Evolutionary conservation across 2,888 invertebrate species (phyloP).

Genomic region (Melipona bicolor): DNA sequence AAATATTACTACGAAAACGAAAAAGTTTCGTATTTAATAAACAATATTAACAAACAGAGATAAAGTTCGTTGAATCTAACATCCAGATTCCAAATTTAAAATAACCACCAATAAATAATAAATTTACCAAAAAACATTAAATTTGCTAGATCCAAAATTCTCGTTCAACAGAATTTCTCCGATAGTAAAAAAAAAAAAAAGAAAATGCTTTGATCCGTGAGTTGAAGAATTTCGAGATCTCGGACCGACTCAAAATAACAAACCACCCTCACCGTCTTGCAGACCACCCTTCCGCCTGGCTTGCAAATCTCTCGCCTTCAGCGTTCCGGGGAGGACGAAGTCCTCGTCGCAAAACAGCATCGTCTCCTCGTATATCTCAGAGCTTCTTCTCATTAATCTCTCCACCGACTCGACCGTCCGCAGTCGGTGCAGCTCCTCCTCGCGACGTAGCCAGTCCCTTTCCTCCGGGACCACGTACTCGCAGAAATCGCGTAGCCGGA

Average conservation of each 20-base stretch:
- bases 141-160: too few relatives aligned
- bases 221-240: too few relatives aligned
- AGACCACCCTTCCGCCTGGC: background rate
- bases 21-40: too few relatives aligned
- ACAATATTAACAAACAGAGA: too few relatives aligned
- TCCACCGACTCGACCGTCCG: constrained; percentile 52
- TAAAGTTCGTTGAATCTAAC: too few relatives aligned
- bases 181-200: too few relatives aligned
- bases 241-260: background rate
- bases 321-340: constrained; percentile 75
- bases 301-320: constrained; percentile 69
- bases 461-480: constrained; percentile 85
- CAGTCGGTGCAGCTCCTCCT: constrained; percentile 52
- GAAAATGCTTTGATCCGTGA: too few relatives aligned
- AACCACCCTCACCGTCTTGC: background rate
- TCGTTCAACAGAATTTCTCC: too few relatives aligned
- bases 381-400: constrained; percentile 56
- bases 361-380: constrained; percentile 47
- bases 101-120: too few relatives aligned
- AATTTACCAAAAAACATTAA: too few relatives aligned
- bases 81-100: too few relatives aligned
- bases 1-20: too few relatives aligned
- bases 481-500: constrained; percentile 86
- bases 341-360: constrained; percentile 67
- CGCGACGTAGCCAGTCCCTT: constrained; percentile 84